Conservation (phyloP, 1,140 invertebrate genomes). For the Vanessa atalanta region DNA sequence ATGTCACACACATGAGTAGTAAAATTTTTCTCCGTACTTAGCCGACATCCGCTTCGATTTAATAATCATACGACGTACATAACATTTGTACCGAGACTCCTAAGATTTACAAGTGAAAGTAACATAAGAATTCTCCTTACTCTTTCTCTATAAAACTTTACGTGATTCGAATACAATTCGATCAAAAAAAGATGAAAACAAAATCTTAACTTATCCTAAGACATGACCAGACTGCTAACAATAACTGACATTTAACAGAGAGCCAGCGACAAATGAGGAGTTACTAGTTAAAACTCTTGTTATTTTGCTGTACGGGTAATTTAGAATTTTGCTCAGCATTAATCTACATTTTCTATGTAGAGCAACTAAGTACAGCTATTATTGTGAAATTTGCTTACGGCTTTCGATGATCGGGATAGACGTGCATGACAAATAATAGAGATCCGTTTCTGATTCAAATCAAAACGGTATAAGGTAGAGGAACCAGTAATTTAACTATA, state of each 20-base stretch:
- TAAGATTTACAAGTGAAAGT: slow-evolving; percentile 22
- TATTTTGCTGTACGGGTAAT: slow-evolving; percentile 4
- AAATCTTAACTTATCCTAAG: background rate
- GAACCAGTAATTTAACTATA: no score
- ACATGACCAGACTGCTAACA: background rate
- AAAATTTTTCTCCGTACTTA: background rate
- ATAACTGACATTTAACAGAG: no score
- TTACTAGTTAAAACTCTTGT: background rate
- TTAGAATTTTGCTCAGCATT: slow-evolving; percentile 4
- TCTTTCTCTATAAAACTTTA: slow-evolving; percentile 7
- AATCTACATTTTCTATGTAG: slow-evolving; percentile 32
- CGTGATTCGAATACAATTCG: background rate
- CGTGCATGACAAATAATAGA: slow-evolving; percentile 56
- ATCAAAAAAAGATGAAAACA: background rate
- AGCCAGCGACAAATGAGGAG: no score
- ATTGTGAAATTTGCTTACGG: slow-evolving; percentile 52
- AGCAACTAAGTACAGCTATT: slow-evolving; percentile 37
- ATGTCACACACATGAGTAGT: no score
- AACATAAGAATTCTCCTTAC: slow-evolving; percentile 11
- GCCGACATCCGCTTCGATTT: slow-evolving; percentile 14
- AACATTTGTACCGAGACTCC: slow-evolving; percentile 10
- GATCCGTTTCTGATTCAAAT: slow-evolving; percentile 24
- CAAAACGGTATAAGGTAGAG: no score
- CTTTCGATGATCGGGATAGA: slow-evolving; percentile 41
- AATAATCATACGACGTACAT: slow-evolving; percentile 8